Conservation (phyloP, 2,113 vertebrate species). For the Oncorhynchus gorbuscha region DNA sequence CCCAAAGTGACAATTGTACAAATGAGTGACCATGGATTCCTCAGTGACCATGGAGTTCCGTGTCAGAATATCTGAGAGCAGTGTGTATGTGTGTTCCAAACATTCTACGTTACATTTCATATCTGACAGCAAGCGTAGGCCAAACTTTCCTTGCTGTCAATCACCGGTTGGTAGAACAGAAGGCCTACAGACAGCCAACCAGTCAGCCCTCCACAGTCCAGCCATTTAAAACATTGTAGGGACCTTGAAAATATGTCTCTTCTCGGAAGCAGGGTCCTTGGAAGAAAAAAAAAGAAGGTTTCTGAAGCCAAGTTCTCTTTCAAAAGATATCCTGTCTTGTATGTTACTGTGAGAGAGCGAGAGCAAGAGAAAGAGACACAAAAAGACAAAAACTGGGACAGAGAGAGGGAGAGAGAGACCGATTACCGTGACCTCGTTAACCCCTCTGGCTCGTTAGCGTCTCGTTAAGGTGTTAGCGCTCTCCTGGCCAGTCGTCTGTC, state of each 20-base stretch:
- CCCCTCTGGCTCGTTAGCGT: slow-evolving; percentile 60
- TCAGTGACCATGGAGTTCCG: no score
- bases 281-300: slow-evolving; percentile 9
- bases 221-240: neutral
- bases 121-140: neutral
- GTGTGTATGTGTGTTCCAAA: no score
- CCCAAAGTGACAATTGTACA: no score
- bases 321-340: slow-evolving; percentile 26
- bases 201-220: neutral
- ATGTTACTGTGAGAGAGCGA: neutral
- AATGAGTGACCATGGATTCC: no score
- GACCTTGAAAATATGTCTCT: neutral
- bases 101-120: neutral
- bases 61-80: no score
- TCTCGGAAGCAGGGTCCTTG: slow-evolving; percentile 23
- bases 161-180: slow-evolving; percentile 1
- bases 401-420: slow-evolving; percentile 21
- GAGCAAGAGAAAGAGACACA: neutral
- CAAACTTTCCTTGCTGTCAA: neutral
- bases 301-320: slow-evolving; percentile 33
- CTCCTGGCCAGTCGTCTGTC: slow-evolving; percentile 63
- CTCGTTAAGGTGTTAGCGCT: slow-evolving; percentile 58
- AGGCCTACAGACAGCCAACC: neutral
- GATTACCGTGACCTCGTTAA: slow-evolving; percentile 56
- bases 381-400: neutral